Evolutionary conservation across 2,113 vertebrate species (phyloP), one percentile per base, ranked within the genome.

Genomic region (Amblyopsis rosae): DNA sequence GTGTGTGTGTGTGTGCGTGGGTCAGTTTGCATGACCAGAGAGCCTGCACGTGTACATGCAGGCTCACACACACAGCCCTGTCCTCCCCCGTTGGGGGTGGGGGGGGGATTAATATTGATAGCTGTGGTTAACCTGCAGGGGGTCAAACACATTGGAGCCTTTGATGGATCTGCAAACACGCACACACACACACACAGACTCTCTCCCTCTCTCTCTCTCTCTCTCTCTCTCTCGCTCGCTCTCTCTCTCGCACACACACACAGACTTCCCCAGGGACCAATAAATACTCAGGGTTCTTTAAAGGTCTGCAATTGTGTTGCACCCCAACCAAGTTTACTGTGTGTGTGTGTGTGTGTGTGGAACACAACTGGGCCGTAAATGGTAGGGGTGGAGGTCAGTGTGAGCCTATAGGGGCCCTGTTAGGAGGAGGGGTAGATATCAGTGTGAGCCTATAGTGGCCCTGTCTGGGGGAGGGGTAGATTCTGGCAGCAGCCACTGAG

Each of bases 121-220:
- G 91, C 92, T 93, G 93, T 88, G 90, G 94, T 96, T 95, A 92
- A 96, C 94, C 95, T 94, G 93, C 26, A 85, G 92, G 90, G 93
- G 96, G 96, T 98, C 96, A 98, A 97, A 98, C 95, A 94, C 95
- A 98, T 98, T 95, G 92, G 92, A 94, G 91, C 89, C 91, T 92
- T 92, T 97, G 96, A 97, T 94, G 93, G 94, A 98, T 96, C 92
- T 95, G 93, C 89, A 59, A 53, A 59, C 69, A 58, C 33, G 46
- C 89, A 62, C 56, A 59, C 72, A 60, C 33, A 49, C 70, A 46
- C 65, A 48, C 32, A 48, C 65, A 32, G 91, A 92, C 93, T 93
- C 74, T 90, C 92, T 94, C 94, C 90, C 91, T 91, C 92, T 92
- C 53, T 54, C 45, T 62, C 19, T 19, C 57, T 54, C 16, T 62